phyloP scores from a whole-genome alignment of 2,888 invertebrate species.

The Stenodema calcarata region DNA sequence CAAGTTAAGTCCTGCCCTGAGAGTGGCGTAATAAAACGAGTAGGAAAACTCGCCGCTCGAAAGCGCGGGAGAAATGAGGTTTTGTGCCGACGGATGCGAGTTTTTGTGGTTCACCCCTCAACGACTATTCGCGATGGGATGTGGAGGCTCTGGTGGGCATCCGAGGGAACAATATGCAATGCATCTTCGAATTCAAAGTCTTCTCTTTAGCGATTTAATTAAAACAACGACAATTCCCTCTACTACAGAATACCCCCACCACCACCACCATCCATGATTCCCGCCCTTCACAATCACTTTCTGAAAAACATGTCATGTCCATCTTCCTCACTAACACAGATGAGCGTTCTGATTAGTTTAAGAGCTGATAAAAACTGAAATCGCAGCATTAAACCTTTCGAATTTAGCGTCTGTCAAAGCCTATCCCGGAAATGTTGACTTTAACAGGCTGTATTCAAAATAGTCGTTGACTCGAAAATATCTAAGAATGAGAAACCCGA shows the following conservation, averaged over 20 bases:
- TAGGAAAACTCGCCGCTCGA: not conserved
- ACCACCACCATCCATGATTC: too few species aligned
- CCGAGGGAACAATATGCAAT: not conserved
- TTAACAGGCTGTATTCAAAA: too few species aligned
- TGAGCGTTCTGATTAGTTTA: too few species aligned
- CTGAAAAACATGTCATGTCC: not conserved
- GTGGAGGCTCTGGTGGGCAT: not conserved
- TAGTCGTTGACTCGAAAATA: too few species aligned
- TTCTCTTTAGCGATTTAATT: slow-evolving; percentile 12
- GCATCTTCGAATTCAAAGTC: slow-evolving; percentile 17
- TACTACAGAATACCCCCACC: not conserved
- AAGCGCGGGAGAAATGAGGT: not conserved
- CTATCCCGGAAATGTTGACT: too few species aligned
- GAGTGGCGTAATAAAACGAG: not conserved
- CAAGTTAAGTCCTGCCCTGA: not conserved
- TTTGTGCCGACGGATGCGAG: not conserved
- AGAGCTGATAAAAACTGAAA: too few species aligned
- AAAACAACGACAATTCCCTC: slow-evolving; percentile 13
- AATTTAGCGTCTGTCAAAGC: too few species aligned
- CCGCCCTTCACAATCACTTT: not conserved
- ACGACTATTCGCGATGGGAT: not conserved
- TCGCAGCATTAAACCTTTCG: too few species aligned
- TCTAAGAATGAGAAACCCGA: too few species aligned
- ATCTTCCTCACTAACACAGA: too few species aligned
- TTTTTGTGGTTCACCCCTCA: not conserved